Percentiles rank a stretch among this genome's conserved stretches.
phyloP scores from a whole-genome alignment of 2,888 invertebrate species.

The Parochlus steinenii region DNA sequence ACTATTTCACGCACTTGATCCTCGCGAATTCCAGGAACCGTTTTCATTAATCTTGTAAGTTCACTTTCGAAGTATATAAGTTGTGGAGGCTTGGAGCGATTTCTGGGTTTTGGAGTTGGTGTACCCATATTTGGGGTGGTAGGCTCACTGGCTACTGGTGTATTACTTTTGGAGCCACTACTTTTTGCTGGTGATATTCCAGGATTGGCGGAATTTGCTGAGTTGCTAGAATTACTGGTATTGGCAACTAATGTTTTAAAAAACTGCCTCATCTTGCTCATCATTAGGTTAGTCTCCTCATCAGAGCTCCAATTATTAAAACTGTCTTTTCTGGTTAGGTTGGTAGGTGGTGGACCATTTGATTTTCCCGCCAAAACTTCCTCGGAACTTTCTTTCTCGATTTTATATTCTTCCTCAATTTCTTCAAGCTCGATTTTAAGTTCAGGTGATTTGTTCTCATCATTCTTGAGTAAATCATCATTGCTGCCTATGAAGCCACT shows the following conservation, averaged over 20 bases:
- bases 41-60: constrained; percentile 79
- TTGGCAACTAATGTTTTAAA: constrained; percentile 80
- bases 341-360: constrained; percentile 4
- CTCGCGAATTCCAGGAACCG: constrained; percentile 78
- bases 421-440: constrained; percentile 39
- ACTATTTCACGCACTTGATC: constrained; percentile 84
- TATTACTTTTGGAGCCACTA: constrained; percentile 36
- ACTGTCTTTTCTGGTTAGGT: constrained; percentile 66
- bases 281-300: constrained; percentile 87
- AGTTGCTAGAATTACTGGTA: constrained; percentile 31
- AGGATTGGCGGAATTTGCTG: constrained; percentile 25
- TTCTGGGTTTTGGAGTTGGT: constrained; percentile 40
- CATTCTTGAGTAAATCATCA: constrained; percentile 49
- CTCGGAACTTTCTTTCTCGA: constrained; percentile 32
- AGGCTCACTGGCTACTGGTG: constrained; percentile 25
- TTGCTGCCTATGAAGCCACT: constrained; percentile 81
- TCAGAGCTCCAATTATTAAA: constrained; percentile 91
- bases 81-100: constrained; percentile 63
- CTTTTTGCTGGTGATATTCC: constrained; percentile 21
- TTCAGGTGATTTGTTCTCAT: constrained; percentile 25
- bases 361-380: not conserved
- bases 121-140: constrained; percentile 31
- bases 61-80: constrained; percentile 80
- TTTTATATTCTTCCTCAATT: constrained; percentile 41
- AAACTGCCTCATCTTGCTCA: constrained; percentile 86